Evolutionary conservation across 2,113 vertebrate species (phyloP), one percentile per base, ranked within the genome.

Genomic region (Platycercus adscitus): DNA sequence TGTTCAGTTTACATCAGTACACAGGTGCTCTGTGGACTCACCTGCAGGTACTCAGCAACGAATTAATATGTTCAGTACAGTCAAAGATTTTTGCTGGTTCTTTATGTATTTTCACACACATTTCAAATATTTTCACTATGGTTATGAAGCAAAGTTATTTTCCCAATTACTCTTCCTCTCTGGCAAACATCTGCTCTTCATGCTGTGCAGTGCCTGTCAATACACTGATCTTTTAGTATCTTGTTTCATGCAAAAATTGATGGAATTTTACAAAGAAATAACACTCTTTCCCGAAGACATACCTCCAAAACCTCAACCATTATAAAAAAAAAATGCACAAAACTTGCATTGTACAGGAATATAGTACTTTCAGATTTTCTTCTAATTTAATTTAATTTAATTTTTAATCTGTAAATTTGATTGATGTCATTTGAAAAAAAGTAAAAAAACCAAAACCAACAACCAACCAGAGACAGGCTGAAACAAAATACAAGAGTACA

Each of bases 401-500:
- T 69, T 93, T 20, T 46, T 64, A 60, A 71, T 72, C 28, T 77
- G 16, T 83, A 79, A 56, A 70, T 85, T 72, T 41, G 25, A 78
- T 58, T 7, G 17, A 49, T 11, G 4, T 15, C 46, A 73, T 23
- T 78, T 6, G 12, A 53, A 73, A 50, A 41, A 64, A 25, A 10
- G 5, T 9, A 20, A 9, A 50, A 24, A 41, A 41, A 43, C 2
- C 72, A 58, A 47, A 79, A 24, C 56, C 56, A 55, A 39, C 10
- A 37, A 11, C 11, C 14, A 46, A 58, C 4, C 19, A 64, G 50
- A 85, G 33, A 43, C 37, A 91, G 71, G 77, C 53, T 35, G 64
- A 94, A 90, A 93, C 46, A 91, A 96, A 96, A 95, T 84, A 76
- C 29, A 79, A 75, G 75, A 89, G 93, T 86, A 79, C 26, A 79